Base-by-base conservation (phyloP, 2,797 vertebrate genomes). In the Halcyon smyrnensis region DNA sequence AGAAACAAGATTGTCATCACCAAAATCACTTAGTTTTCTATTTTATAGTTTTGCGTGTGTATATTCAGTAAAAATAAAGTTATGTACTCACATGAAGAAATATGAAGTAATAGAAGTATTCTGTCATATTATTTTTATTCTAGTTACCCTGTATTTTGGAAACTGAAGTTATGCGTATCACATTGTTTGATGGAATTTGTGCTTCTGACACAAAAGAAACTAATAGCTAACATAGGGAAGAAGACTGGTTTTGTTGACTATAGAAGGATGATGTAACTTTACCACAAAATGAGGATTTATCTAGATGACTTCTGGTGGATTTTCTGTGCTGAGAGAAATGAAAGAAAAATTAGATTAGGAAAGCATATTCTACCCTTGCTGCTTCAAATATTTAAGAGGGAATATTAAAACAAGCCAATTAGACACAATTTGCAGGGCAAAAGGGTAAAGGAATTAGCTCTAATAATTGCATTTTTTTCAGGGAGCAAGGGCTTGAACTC, bases 11-110 rank as follows among this genome's bases (percentile, higher is more conserved):
- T 2, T 32, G 27, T 45, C 11, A 15, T 34, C 54, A 83, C 69
- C 24, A 69, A 93, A 93, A 84, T 50, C 23, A 56, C 70, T 90
- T 69, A 82, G 4, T 41, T 84, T 95, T 80, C 53, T 95, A 39
- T 77, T 77, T 87, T 77, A 63, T 34, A 53, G 37, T 69, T 78
- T 64, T 77, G 27, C 4, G 1, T 24, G 15, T 60, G 53, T 23
- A 93, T 56, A 76, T 64, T 64, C 79, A 62, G 21, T 30, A 62
- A 75, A 84, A 59, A 54, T 18, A 87, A 85, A 88, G 17, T 12
- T 28, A 56, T 24, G 24, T 88, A 54, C 21, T 93, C 28, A 41
- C 6, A 28, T 43, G 15, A 54, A 32, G 69, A 83, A 94, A 84
- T 36, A 90, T 3, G 1, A 81, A 71, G n/a, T 28, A 75, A 15